Evolutionary conservation across 2,113 vertebrate genomes (phyloP), one percentile per base, ranked within the genome.

Genomic region (Marcusenius ussheri): DNA sequence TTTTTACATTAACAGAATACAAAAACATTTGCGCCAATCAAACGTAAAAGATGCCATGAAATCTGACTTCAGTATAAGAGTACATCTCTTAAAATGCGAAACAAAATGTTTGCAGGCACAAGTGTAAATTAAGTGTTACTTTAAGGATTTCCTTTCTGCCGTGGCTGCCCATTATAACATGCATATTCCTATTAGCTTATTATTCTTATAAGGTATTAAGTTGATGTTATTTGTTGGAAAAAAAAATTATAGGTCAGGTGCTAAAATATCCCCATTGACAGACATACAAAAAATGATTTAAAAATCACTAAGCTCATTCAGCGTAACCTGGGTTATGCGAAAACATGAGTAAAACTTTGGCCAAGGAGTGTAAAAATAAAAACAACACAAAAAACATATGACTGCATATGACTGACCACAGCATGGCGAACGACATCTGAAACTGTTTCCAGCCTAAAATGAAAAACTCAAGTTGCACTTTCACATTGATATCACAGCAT

Each of bases 1-100:
- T 49, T 85, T 49, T 85, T 49, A 85, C 46, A 49, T 49, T 85
- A 85, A 85, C 83, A 46, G 45, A 47, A n/a, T 85, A 85, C 46
- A 85, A 85, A 85, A 85, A 21, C n/a, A 49, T 83, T 83, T 70
- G 80, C 35, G 19, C 5, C 42, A 7, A 45, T 83, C 21, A 70
- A 70, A 70, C 62, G 1, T 70, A 70, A 85, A 49, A 85, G 42
- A n/a, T 80, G 35, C 74, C 27, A 77, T 77, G 58, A 80, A 80
- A 42, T 42, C 74, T 80, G 74, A 80, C 74, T 80, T 80, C 31
- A 42, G 74, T 19, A 42, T 35, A 80, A 39, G 13, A 80, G 74
- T 70, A 42, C 15, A 80, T 80, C 15, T 42, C 70, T 35, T 77
- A 77, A 35, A 77, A 42, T 80, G 74, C 1, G 1, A 80, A 80